A percentile compares a stretch with the other conserved stretches of the same genome.
Evolutionary conservation across 2,797 vertebrate genomes (phyloP).

Genomic region (Coregonus suidteri): DNA sequence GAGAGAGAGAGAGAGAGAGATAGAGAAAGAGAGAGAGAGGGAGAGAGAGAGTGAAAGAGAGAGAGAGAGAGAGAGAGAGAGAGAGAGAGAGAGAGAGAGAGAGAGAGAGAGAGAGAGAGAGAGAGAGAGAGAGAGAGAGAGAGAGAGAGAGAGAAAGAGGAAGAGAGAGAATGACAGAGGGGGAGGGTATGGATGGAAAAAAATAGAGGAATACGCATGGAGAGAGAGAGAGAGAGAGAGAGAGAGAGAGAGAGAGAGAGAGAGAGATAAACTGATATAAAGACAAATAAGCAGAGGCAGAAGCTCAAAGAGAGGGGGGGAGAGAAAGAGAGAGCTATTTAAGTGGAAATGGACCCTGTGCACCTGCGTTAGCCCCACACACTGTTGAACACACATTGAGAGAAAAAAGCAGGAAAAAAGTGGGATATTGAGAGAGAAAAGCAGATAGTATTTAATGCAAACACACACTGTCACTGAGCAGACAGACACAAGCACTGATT

Average conservation of each 20-base stretch:
- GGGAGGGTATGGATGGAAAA: neutral
- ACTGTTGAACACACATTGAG: slow-evolving; percentile 26
- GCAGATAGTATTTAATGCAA: slow-evolving; percentile 43
- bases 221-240: neutral
- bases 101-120: neutral
- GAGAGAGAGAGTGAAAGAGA: slow-evolving; percentile 19
- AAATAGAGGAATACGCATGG: neutral
- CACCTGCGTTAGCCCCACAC: slow-evolving; percentile 45
- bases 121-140: too few relatives aligned
- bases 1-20: neutral
- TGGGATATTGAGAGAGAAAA: neutral
- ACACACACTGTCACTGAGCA: slow-evolving; percentile 48
- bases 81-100: neutral
- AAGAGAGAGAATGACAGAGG: slow-evolving; percentile 12
- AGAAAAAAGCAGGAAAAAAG: slow-evolving; percentile 8
- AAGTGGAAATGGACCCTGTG: slow-evolving; percentile 53
- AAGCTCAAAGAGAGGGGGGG: slow-evolving; percentile 42
- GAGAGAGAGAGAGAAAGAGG: neutral
- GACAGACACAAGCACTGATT: slow-evolving; percentile 49
- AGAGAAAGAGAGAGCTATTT: slow-evolving; percentile 25
- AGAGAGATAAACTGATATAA: neutral
- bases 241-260: neutral
- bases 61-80: slow-evolving; percentile 1
- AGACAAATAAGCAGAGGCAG: slow-evolving; percentile 41
- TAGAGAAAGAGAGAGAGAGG: slow-evolving; percentile 14